A percentile compares a stretch with the other conserved stretches of the same genome.
phyloP scores from a whole-genome alignment of 1,140 invertebrate species.

The Diuraphis noxia region DNA sequence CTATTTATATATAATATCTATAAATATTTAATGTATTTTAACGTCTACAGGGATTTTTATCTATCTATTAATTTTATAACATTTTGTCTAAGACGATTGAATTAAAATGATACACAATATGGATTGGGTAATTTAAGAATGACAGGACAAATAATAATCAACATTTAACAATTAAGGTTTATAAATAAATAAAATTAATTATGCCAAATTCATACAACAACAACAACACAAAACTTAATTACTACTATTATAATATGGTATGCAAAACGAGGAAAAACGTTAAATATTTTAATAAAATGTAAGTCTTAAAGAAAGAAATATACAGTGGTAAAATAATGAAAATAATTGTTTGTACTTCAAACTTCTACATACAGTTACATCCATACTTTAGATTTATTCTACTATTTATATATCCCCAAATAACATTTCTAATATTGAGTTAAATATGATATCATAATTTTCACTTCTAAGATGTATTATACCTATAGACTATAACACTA shows the following conservation, averaged over 20 bases:
- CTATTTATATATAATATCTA: background rate
- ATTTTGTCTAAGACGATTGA: slow-evolving; percentile 5
- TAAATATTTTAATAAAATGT: background rate
- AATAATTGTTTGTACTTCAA: background rate
- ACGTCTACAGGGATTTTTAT: slow-evolving; percentile 19
- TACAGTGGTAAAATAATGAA: background rate
- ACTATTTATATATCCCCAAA: background rate
- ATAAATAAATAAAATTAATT: slow-evolving; percentile 12
- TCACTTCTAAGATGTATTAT: background rate
- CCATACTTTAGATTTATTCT: background rate
- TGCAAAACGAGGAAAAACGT: slow-evolving; percentile 44
- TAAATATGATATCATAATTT: background rate
- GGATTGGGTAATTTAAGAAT: background rate
- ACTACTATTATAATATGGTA: slow-evolving; percentile 26
- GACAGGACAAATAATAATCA: slow-evolving; percentile 19
- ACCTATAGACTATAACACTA: background rate
- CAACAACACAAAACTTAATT: slow-evolving; percentile 18
- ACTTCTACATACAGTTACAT: background rate
- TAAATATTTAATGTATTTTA: slow-evolving; percentile 10
- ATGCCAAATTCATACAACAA: slow-evolving; percentile 22
- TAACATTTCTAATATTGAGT: background rate
- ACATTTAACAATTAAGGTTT: background rate
- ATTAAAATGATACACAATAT: slow-evolving; percentile 16
- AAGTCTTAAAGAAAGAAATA: background rate
- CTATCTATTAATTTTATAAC: slow-evolving; percentile 18